Percentiles rank a stretch among this genome's conserved stretches.
Conservation (phyloP, 2,888 invertebrate species). For the Crioceris asparagi region DNA sequence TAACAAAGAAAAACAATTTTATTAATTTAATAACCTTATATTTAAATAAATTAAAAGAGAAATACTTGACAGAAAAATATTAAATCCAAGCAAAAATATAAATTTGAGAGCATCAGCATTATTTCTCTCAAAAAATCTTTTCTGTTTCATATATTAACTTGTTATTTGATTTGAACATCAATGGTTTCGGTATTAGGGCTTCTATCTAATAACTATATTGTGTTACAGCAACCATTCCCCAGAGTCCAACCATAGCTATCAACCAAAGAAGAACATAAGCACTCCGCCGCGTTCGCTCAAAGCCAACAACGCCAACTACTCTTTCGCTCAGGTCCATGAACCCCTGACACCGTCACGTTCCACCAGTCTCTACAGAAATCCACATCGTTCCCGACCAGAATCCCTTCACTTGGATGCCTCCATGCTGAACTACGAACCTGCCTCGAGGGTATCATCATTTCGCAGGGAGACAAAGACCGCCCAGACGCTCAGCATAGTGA, state of each 20-base stretch:
- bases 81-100: too few relatives aligned
- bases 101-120: too few relatives aligned
- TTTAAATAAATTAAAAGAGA: too few relatives aligned
- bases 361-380: constrained; percentile 28
- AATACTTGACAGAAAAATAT: too few relatives aligned
- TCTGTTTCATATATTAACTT: too few relatives aligned
- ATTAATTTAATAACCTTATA: too few relatives aligned
- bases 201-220: too few relatives aligned
- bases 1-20: too few relatives aligned
- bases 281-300: constrained; percentile 28
- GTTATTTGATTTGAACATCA: too few relatives aligned
- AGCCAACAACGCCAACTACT: constrained; percentile 30
- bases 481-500: constrained; percentile 75
- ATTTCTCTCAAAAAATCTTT: too few relatives aligned
- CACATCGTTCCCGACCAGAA: constrained; percentile 36
- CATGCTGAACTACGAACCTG: constrained; percentile 42
- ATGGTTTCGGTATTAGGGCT: too few relatives aligned
- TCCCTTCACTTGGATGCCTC: constrained; percentile 44
- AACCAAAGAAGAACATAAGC: constrained; percentile 21
- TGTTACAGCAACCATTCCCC: constrained; percentile 23
- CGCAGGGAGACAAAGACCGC: constrained; percentile 80
- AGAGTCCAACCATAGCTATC: constrained; percentile 21
- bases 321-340: constrained; percentile 28
- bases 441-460: constrained; percentile 52
- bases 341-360: constrained; percentile 27